Percentiles rank a stretch among this genome's conserved stretches.
These are phyloP conservation scores for Nautilus pompilius DNA, from an alignment of 1,140 invertebrate species.

Conservation along the genomic window DNA sequence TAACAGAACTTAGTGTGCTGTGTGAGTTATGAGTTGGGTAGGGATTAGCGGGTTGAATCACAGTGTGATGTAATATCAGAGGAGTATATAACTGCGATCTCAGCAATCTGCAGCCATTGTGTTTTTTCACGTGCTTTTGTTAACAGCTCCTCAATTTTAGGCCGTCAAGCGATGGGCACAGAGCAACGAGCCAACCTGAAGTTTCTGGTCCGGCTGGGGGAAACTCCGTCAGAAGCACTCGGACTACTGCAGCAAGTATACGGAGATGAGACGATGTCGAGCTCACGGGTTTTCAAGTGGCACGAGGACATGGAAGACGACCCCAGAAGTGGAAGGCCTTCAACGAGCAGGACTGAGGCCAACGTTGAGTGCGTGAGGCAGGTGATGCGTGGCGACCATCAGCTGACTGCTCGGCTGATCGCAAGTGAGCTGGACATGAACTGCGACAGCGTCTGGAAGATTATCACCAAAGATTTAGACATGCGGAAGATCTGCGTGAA, in stretches of 20 bases:
- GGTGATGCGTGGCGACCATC: background rate
- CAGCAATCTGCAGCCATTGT: background rate
- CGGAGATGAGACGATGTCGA: background rate
- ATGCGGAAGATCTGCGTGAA: background rate
- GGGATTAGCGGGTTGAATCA: background rate
- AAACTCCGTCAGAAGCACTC: background rate
- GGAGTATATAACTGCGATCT: background rate
- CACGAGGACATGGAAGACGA: background rate
- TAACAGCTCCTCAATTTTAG: background rate
- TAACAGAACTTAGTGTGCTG: background rate
- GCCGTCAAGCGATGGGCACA: background rate
- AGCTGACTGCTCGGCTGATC: background rate
- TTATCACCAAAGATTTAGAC: too few species aligned
- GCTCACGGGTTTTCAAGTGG: background rate
- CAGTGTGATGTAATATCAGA: background rate
- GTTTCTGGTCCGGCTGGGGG: background rate
- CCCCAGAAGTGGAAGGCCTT: background rate
- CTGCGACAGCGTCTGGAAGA: too few species aligned
- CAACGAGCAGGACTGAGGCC: background rate
- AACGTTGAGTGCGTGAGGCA: background rate
- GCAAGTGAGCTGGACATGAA: background rate
- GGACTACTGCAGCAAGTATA: background rate
- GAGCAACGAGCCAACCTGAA: background rate
- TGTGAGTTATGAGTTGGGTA: background rate
- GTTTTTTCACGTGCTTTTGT: background rate